These are phyloP conservation scores for Drosophila diplacantha DNA, from an alignment of 2,888 invertebrate species.

Conservation along the genomic window DNA sequence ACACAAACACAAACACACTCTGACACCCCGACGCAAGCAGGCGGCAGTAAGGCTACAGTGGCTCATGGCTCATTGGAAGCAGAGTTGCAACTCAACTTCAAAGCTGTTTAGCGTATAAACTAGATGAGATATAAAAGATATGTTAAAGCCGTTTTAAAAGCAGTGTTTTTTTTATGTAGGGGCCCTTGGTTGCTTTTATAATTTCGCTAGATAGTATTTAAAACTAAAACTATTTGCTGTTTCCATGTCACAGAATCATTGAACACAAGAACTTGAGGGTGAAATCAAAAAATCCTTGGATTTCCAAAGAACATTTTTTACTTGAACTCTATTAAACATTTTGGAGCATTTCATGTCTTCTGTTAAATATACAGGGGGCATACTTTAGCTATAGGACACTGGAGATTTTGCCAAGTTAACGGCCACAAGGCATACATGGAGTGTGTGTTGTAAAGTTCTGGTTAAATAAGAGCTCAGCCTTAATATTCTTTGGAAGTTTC, in stretches of 20 bases:
- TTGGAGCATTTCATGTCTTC: too few species aligned
- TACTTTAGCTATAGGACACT: too few species aligned
- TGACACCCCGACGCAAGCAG: slow-evolving; percentile 15
- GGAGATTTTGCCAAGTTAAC: too few species aligned
- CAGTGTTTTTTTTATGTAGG: not conserved
- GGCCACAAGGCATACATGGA: too few species aligned
- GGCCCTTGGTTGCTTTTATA: not conserved
- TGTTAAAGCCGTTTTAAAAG: slow-evolving; percentile 1
- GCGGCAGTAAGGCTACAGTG: slow-evolving; percentile 15
- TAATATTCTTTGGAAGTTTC: too few species aligned
- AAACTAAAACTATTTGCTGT: not conserved
- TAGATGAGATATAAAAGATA: not conserved
- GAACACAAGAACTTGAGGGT: not conserved
- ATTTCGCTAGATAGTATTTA: too few species aligned
- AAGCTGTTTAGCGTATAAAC: slow-evolving; percentile 6
- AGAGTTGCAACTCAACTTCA: not conserved
- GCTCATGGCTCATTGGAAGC: slow-evolving; percentile 1
- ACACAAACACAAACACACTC: slow-evolving; percentile 14
- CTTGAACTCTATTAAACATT: too few species aligned
- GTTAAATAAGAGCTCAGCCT: too few species aligned
- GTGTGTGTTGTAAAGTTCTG: too few species aligned
- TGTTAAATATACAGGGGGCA: too few species aligned
- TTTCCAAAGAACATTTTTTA: not conserved
- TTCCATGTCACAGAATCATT: not conserved
- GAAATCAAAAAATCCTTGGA: not conserved